Evolutionary conservation across 2,113 vertebrate genomes (phyloP), one percentile per base, ranked within the genome.

Genomic region (Ameiurus melas): DNA sequence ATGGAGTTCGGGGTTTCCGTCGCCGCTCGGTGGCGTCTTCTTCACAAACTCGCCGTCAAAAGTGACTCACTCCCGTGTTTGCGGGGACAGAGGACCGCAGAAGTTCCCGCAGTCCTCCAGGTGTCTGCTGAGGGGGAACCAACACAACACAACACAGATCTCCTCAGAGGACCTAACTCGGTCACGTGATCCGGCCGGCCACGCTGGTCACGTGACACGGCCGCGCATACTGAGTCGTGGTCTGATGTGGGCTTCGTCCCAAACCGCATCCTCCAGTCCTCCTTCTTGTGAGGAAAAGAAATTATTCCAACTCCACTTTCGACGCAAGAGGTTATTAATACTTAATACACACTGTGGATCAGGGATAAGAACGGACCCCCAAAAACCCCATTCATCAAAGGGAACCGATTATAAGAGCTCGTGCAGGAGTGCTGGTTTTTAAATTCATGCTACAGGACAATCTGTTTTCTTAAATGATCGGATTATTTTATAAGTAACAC

Each of bases 181-280:
- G 60, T 88, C 87, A 85, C 87, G 83, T 88, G 87, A 51, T 75
- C 20, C 17, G 39, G 84, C 51, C 53, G 84, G 84, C 20, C 30
- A 75, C 33, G 10, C 20, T 25, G 70, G 9, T 85, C 84, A 85
- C 87, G 87, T 88, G 87, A 88, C 82, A 3, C 43, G 1, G 4
- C 17, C 13, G 20, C 20, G 57, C n/a, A 3, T 36, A 84, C 84
- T 66, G 9, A 77, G n/a, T 88, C n/a, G 86, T 78, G 33, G 47
- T 17, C 43, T 77, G 68, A 66, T 75, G 71, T 78, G 30, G 84
- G 84, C 36, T 51, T 13, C 43, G 27, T 68, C 83, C 83, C 60
- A 84, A 58, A 81, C 55, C 79, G 55, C 79, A 22, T 58, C 10
- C 79, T 81, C 55, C 55, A 30, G 13, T 27, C 30, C 27, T 16